Evolutionary conservation across 2,113 vertebrate genomes (phyloP).

Genomic region (Oncorhynchus tshawytscha): DNA sequence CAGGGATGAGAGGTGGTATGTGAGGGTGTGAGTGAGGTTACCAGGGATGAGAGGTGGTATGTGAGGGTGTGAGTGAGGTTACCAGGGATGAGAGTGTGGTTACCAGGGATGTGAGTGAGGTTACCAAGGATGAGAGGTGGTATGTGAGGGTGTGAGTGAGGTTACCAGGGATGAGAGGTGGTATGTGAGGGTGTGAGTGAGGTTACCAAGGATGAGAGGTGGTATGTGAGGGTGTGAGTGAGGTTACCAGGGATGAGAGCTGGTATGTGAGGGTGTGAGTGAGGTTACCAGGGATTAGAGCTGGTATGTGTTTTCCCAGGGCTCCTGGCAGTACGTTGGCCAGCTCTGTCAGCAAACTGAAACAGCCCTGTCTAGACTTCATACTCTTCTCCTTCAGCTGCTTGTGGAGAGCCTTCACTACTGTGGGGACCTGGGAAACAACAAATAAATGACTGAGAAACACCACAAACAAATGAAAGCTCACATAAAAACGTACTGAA

Average conservation of each 20-base stretch:
- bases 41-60: neutral
- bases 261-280: neutral
- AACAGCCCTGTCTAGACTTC: constrained; percentile 87
- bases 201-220: neutral
- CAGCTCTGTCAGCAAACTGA: constrained; percentile 85
- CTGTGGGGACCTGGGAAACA: constrained; percentile 80
- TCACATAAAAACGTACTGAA: neutral
- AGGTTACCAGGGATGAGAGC: constrained; percentile 64
- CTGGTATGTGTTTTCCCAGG: constrained; percentile 83
- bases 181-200: constrained; percentile 7
- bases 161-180: neutral
- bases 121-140: too few relatives aligned
- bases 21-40: too few relatives aligned
- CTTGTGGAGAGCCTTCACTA: constrained; percentile 86
- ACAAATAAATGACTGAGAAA: neutral
- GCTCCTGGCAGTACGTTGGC: constrained; percentile 80
- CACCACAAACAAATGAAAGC: neutral
- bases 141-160: constrained; percentile 53
- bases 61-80: too few relatives aligned
- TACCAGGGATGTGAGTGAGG: neutral
- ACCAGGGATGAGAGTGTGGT: neutral
- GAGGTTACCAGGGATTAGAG: constrained; percentile 81
- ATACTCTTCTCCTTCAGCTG: constrained; percentile 88
- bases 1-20: neutral
- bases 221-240: neutral